Evolutionary conservation across 1,140 invertebrate genomes (phyloP).

Genomic region (Penaeus chinensis): DNA sequence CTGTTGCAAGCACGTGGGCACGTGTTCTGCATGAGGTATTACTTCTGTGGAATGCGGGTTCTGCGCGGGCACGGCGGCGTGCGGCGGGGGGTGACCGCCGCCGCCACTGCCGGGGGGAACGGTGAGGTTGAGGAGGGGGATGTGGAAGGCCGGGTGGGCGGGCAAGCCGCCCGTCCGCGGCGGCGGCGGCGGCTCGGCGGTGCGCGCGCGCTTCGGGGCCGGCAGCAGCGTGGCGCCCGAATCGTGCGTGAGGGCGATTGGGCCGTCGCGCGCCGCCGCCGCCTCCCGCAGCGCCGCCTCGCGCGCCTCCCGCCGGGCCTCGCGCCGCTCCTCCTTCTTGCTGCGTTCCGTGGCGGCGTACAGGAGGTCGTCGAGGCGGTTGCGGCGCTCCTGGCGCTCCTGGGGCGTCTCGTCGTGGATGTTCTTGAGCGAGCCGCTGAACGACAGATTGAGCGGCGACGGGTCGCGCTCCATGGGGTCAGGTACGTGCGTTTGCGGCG

Average conservation of each 20-base stretch:
- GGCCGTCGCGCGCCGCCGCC: conserved; percentile 36
- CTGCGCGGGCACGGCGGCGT: conserved; percentile 26
- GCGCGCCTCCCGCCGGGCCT: conserved; percentile 49
- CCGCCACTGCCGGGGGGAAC: conserved; percentile 28
- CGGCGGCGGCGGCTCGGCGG: too few relatives aligned
- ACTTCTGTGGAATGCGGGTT: conserved; percentile 28
- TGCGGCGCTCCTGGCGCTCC: conserved; percentile 55
- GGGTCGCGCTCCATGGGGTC: conserved; percentile 52
- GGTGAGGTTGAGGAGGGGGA: conserved; percentile 47
- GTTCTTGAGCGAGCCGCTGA: conserved; percentile 46
- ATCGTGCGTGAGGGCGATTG: not conserved
- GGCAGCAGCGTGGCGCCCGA: not conserved
- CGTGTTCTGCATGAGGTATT: conserved; percentile 17
- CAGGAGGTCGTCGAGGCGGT: conserved; percentile 52
- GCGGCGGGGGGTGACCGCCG: conserved; percentile 13
- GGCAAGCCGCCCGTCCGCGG: too few relatives aligned
- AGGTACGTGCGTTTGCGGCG: conserved; percentile 47
- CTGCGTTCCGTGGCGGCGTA: conserved; percentile 58
- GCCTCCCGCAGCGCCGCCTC: conserved; percentile 55
- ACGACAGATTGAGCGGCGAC: conserved; percentile 55
- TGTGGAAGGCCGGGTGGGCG: conserved; percentile 25
- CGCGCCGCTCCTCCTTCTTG: conserved; percentile 55
- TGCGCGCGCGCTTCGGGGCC: too few relatives aligned
- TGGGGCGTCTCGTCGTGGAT: conserved; percentile 58
- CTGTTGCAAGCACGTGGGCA: not conserved